Base-by-base conservation (phyloP, 2,113 vertebrate genomes). In the Cnemophilus loriae region DNA sequence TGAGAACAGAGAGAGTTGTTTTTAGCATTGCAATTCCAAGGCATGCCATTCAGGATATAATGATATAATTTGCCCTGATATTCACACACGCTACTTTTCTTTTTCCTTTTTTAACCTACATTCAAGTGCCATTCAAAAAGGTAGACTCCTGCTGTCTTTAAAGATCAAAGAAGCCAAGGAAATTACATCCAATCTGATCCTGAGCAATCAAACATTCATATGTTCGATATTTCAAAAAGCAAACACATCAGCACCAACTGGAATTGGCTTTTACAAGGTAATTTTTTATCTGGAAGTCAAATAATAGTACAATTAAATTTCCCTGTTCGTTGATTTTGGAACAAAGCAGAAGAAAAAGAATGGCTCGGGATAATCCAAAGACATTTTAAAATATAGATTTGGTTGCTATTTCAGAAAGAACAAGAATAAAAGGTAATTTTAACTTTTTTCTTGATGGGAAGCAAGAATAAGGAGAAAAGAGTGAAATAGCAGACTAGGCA, bases 141-240 rank as follows among this genome's bases (percentile, higher is more conserved):
- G 35, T 87, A 80, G 81, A 84, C 14, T 89, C 55, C 46, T 91
- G 53, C n/a, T 88, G 76, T 60, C 59, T 74, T 94, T 80, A 44
- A 84, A 89, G 61, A 95, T 44, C 65, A 93, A 90, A 90, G 53
- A 93, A 92, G 83, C 76, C 55, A 82, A 63, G 47, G 16, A 96
- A 95, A 96, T 94, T 75, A 61, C 49, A 94, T 92, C 55, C 57
- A 92, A 64, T 82, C 37, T 92, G 74, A 94, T 87, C 39, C 52
- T 73, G 30, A 89, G 73, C 77, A 91, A 91, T 78, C 82, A 88
- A 90, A 86, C 24, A n/a, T 76, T 91, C 68, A 74, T 64, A 74
- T 71, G 55, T 57, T 95, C 10, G 1, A 87, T 90, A 94, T 89
- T 91, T 92, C 37, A 89, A 92, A 93, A 91, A 64, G 74, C 53